Base-by-base conservation (phyloP, 2,113 vertebrate species). In the Dipodomys merriami region DNA sequence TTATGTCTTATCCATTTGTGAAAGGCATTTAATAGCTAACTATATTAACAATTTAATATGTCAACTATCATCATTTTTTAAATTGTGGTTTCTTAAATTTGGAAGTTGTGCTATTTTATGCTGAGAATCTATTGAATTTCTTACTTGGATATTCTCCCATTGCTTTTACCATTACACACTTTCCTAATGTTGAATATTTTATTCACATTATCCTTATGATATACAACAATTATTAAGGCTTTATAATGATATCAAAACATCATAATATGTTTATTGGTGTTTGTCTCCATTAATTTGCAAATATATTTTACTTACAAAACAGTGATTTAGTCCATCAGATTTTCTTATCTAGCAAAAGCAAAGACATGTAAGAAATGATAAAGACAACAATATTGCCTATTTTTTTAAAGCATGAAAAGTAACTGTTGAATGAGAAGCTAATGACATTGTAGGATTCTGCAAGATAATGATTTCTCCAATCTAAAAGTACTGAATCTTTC, bases 21-120 rank as follows among this genome's bases (percentile, higher is more conserved):
- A 68, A 23, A 80, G 12, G 2, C 22, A 81, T 92, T 89, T 95
- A 29, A 91, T 80, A 1, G 82, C 64, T 67, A 96, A 95, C 77
- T 5, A 30, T 60, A 86, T 69, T 39, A 86, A 18, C 4, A 78
- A 67, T 92, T 81, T 85, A 78, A 86, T 74, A 77, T 12, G 74
- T 33, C 81, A 25, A 68, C 49, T 19, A 84, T 15, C 64, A 6
- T 4, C 23, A 46, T 80, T 57, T 16, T 20, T 62, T 62, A 3
- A 81, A 69, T 16, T 69, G 19, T 39, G 11, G 1, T 67, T 89
- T 64, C 62, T 83, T 86, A 57, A 3, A 65, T 7, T 62, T 49
- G 67, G 6, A 91, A 69, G 3, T 68, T 60, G 13, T 84, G 19
- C 4, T 65, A 44, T 77, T 94, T 94, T 88, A 68, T 35, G 6